Evolutionary conservation across 2,888 invertebrate species (phyloP).

Genomic region (Camponotus fellah): DNA sequence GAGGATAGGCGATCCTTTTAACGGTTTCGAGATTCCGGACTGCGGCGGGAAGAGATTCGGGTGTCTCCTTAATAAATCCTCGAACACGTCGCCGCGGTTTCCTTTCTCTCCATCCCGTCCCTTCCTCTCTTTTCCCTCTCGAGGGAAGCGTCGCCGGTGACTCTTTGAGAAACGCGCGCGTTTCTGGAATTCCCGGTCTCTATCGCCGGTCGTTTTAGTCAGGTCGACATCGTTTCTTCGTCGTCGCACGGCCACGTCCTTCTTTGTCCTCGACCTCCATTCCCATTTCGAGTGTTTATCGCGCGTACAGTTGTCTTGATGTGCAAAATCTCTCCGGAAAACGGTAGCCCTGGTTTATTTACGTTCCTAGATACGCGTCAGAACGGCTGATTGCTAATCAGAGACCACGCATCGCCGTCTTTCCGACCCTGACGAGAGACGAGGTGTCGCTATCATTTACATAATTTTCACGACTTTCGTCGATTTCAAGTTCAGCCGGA

Average conservation of each 20-base stretch:
- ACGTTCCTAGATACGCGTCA: conserved; percentile 59
- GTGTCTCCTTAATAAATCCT: conserved; percentile 83
- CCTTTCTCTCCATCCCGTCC: conserved; percentile 5
- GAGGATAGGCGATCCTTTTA: conserved; percentile 73
- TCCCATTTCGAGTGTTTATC: conserved; percentile 65
- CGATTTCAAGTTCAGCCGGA: background rate
- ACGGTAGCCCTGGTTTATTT: conserved; percentile 71
- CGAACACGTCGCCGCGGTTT: conserved; percentile 67
- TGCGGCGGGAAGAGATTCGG: conserved; percentile 60
- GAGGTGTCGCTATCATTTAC: conserved; percentile 37
- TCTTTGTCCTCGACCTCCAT: conserved; percentile 75
- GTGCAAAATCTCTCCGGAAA: conserved; percentile 18
- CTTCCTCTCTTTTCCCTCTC: conserved; percentile 5
- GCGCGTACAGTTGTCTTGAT: conserved; percentile 47
- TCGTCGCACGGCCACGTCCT: conserved; percentile 49
- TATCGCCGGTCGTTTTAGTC: conserved; percentile 52
- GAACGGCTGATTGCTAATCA: conserved; percentile 68
- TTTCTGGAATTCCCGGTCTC: conserved; percentile 67
- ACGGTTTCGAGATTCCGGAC: conserved; percentile 71
- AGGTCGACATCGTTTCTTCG: conserved; percentile 22
- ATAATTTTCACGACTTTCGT: conserved; percentile 33
- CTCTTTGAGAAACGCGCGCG: conserved; percentile 52
- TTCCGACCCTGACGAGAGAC: conserved; percentile 21
- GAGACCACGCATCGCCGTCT: conserved; percentile 63
- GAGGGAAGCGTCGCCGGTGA: conserved; percentile 48